Base-by-base conservation (phyloP, 2,888 invertebrate genomes). In the Megamerina dolium region DNA sequence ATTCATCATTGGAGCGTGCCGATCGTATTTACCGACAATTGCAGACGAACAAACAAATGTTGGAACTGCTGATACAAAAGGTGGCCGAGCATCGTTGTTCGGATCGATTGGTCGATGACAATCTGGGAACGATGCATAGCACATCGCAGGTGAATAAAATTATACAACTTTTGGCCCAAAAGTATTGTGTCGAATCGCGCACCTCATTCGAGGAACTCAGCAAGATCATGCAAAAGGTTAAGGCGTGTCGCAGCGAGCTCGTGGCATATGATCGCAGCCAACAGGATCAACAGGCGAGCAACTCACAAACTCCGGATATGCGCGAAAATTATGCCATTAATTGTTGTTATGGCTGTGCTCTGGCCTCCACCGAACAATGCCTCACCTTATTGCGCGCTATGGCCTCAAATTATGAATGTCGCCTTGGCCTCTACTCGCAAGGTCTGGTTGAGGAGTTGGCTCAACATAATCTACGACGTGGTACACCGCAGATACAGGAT, bases 131-230 rank as follows among this genome's bases (percentile, higher is more conserved):
- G 34, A 66, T 70, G 8, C 69, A 70, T 23, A 66, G 65, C 49
- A 68, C 70, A 4, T 79, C 79, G 20, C 83, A 86, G 68, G 91
- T 95, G 32, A 95, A 94, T 72, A 83, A 87, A 66, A 87, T 90
- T 38, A 95, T 96, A 58, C 95, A 96, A 66, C 81, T 90, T 53
- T 76, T 96, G 30, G 95, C 95, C 3, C 92, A 93, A 68, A 89
- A 91, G 64, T 96, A 96, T 72, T 93, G 94, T 68, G 86, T 84
- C 35, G 96, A 97, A 60, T 95, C 94, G 66, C 91, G 91, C 68
- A 84, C 85, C 5, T 87, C 92, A 6, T 96, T 95, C 68, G 96
- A 96, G 63, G 96, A 96, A 64, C 77, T 97, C 2, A 93, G 86
- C 62, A 87, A 87, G 72, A 85, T 87, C 51, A 87, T 87, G 54